Evolutionary conservation across 2,797 vertebrate genomes (phyloP).

Genomic region (Pteronotus mesoamericanus): DNA sequence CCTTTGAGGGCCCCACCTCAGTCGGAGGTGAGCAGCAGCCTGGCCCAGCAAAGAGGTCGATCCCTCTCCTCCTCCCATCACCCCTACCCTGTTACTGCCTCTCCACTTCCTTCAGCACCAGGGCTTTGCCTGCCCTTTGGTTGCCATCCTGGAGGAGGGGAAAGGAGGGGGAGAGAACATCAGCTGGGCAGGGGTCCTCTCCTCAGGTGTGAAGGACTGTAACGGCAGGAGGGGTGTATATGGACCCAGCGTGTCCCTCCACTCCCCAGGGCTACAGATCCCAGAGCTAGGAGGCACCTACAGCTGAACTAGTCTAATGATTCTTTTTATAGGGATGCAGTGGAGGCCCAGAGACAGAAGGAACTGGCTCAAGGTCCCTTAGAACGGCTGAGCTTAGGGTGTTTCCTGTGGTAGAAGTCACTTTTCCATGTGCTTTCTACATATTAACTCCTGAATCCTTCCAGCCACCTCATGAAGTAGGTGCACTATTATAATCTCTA

Average conservation of each 20-base stretch:
- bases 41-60: neutral
- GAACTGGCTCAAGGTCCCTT: neutral
- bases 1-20: neutral
- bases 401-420: neutral
- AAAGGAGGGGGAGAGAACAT: too few species aligned
- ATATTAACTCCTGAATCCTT: neutral
- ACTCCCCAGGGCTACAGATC: neutral
- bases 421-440: neutral
- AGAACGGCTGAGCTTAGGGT: neutral
- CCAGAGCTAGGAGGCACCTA: neutral
- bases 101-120: neutral
- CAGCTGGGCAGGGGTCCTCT: neutral
- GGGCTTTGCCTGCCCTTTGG: neutral
- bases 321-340: neutral
- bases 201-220: neutral
- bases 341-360: neutral
- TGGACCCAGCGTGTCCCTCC: accelerated
- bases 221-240: neutral
- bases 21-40: neutral
- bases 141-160: neutral
- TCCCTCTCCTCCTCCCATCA: neutral
- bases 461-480: neutral
- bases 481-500: neutral
- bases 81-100: neutral
- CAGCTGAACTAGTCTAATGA: neutral